A percentile compares a stretch with the other conserved stretches of the same genome.
These are phyloP conservation scores for Corbicula japonica DNA, from an alignment of 2,888 invertebrate genomes.

Conservation along the genomic window DNA sequence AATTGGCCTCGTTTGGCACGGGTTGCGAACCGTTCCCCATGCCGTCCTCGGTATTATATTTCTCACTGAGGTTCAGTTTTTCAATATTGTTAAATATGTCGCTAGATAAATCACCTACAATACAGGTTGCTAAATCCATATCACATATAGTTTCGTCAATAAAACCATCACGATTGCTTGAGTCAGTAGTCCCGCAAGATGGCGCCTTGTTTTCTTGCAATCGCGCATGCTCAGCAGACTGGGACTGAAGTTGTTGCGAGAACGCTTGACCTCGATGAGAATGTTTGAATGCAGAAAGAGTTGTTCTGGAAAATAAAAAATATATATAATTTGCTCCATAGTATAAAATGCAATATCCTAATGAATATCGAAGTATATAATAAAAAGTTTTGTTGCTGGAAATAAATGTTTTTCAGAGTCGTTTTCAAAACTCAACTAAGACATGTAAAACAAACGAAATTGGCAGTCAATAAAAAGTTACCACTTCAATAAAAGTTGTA, in stretches of 20 bases:
- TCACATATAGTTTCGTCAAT: conserved; percentile 24
- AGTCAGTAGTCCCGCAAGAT: neutral
- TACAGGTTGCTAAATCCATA: conserved; percentile 30
- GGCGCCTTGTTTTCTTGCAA: conserved; percentile 11
- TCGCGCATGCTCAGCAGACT: conserved; percentile 17
- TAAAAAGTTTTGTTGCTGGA: too few relatives aligned
- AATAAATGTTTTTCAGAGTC: too few relatives aligned
- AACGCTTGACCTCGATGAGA: conserved; percentile 12
- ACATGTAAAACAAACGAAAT: too few relatives aligned
- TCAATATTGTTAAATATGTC: conserved; percentile 42
- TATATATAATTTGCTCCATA: neutral
- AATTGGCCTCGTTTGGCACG: neutral
- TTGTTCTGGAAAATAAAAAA: neutral
- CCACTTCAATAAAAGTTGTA: too few relatives aligned
- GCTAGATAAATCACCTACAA: conserved; percentile 34
- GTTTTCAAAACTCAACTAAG: too few relatives aligned
- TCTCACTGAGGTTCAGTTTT: conserved; percentile 24
- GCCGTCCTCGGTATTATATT: conserved; percentile 5
- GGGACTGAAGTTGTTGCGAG: neutral
- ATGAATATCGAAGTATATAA: too few relatives aligned
- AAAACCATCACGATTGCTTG: neutral
- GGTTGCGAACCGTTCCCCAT: neutral
- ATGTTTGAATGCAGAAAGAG: conserved; percentile 20
- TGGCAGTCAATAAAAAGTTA: too few relatives aligned
- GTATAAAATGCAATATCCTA: neutral